phyloP scores from a whole-genome alignment of 2,113 vertebrate genomes.

The Glaucomys volans region DNA sequence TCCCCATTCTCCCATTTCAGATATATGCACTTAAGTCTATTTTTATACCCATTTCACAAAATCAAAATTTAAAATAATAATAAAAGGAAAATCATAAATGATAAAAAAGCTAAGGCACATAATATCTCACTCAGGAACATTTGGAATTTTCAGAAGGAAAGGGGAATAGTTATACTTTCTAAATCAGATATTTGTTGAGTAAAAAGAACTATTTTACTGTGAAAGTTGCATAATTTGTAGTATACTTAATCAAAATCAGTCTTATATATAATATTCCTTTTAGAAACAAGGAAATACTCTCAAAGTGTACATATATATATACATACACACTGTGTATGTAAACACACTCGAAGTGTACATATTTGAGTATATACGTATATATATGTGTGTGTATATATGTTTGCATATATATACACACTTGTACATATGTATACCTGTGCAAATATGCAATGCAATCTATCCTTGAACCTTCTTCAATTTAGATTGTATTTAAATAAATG shows the following conservation, averaged over 20 bases:
- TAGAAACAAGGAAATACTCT: background rate
- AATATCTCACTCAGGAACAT: background rate
- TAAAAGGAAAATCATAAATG: background rate
- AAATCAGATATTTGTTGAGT: background rate
- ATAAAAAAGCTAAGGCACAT: background rate
- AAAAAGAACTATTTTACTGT: accelerated
- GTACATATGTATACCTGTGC: background rate
- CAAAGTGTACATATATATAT: background rate
- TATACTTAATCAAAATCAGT: background rate
- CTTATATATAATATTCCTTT: background rate
- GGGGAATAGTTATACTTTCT: background rate
- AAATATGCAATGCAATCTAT: background rate
- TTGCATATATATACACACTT: background rate
- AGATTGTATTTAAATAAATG: background rate
- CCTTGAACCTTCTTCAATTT: background rate
- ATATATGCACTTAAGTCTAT: background rate
- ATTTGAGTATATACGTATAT: background rate
- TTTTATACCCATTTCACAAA: conserved; percentile 39
- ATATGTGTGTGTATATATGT: background rate
- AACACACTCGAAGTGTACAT: too few relatives aligned
- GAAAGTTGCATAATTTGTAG: background rate
- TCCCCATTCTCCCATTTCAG: background rate
- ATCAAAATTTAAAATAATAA: conserved; percentile 43
- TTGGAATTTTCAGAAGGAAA: background rate
- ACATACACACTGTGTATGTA: too few relatives aligned